Evolutionary conservation across 2,113 vertebrate genomes (phyloP).

Genomic region (Otus sunia): DNA sequence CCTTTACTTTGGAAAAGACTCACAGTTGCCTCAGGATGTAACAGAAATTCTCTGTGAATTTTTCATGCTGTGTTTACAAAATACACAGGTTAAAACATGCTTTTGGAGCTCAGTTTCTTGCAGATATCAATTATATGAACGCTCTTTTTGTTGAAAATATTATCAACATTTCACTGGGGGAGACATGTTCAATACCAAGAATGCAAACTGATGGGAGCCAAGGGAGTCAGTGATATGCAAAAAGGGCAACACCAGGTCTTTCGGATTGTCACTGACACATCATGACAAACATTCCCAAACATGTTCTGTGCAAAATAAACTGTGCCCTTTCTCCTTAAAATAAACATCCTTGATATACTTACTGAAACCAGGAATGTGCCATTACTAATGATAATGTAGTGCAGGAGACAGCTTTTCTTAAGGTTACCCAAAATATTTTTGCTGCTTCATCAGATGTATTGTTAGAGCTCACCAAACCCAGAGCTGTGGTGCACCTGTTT

Average conservation of each 20-base stretch:
- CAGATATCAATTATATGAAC: slow-evolving; percentile 26
- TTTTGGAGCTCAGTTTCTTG: slow-evolving; percentile 27
- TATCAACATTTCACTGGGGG: not conserved
- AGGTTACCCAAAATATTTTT: slow-evolving; percentile 52
- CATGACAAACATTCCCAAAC: slow-evolving; percentile 57
- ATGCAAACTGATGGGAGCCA: slow-evolving; percentile 12
- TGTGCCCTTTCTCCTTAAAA: slow-evolving; percentile 56
- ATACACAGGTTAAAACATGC: slow-evolving; percentile 65
- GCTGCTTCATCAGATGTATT: slow-evolving; percentile 47
- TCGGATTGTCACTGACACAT: slow-evolving; percentile 51
- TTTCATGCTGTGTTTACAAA: slow-evolving; percentile 68
- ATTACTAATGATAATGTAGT: slow-evolving; percentile 58
- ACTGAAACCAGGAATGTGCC: slow-evolving; percentile 60
- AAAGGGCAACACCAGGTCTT: slow-evolving; percentile 15
- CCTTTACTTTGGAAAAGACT: slow-evolving; percentile 34
- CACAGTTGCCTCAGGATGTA: slow-evolving; percentile 47
- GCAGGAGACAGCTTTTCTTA: slow-evolving; percentile 49
- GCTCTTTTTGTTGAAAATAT: slow-evolving; percentile 47
- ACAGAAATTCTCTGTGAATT: slow-evolving; percentile 65
- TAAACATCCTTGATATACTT: slow-evolving; percentile 56
- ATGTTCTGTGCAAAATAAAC: slow-evolving; percentile 55
- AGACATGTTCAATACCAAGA: not conserved
- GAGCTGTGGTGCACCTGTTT: slow-evolving; percentile 61
- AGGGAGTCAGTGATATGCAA: not conserved
- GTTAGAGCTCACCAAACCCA: slow-evolving; percentile 39